phyloP scores from a whole-genome alignment of 1,140 invertebrate genomes.

The Rhyzopertha dominica region DNA sequence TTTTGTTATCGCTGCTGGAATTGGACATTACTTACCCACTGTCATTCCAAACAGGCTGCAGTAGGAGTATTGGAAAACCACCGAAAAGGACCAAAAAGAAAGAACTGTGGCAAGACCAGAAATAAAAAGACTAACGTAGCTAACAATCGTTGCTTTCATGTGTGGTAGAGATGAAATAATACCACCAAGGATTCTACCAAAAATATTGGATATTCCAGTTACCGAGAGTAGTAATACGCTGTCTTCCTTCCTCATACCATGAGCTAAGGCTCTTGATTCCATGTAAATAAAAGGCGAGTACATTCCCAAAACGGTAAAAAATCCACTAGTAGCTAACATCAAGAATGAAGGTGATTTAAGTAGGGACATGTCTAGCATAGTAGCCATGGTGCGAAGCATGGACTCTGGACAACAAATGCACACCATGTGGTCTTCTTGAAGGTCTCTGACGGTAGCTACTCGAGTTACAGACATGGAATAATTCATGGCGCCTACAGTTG shows the following conservation, averaged over 20 bases:
- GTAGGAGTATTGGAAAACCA: too few relatives aligned
- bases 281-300: conserved; percentile 91
- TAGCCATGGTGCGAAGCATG: conserved; percentile 64
- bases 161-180: conserved; percentile 28
- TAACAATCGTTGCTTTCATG: conserved; percentile 27
- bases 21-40: conserved; percentile 5
- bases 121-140: conserved; percentile 29
- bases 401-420: conserved; percentile 59
- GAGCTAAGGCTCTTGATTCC: conserved; percentile 49
- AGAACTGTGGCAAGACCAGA: conserved; percentile 26
- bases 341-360: conserved; percentile 82
- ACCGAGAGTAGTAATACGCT: conserved; percentile 72
- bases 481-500: too few relatives aligned
- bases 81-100: conserved; percentile 22
- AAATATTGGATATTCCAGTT: conserved; percentile 84
- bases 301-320: conserved; percentile 87
- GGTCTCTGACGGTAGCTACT: conserved; percentile 9
- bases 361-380: conserved; percentile 79
- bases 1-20: background rate
- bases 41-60: conserved; percentile 12
- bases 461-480: conserved; percentile 9
- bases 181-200: conserved; percentile 78
- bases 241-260: conserved; percentile 45
- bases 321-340: conserved; percentile 77
- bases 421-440: conserved; percentile 53